These are phyloP conservation scores for Pungitius pungitius DNA, from an alignment of 2,113 vertebrate species.

Conservation along the genomic window DNA sequence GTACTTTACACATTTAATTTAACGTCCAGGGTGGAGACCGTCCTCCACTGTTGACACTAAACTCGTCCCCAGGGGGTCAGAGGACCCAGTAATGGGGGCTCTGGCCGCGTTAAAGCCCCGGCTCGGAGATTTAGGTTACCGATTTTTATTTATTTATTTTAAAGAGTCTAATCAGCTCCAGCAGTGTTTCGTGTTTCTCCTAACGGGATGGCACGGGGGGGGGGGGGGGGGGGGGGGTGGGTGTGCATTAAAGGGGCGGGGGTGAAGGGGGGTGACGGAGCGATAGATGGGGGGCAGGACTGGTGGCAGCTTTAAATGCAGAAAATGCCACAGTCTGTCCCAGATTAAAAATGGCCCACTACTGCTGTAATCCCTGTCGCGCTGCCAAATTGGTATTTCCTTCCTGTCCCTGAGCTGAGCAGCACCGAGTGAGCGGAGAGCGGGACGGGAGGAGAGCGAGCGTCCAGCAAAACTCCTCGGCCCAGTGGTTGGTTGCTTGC, in stretches of 20 bases:
- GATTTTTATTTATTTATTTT: constrained; percentile 63
- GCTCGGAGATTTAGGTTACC: constrained; percentile 62
- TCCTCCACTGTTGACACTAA: constrained; percentile 55
- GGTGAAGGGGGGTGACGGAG: constrained; percentile 43
- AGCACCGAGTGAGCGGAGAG: constrained; percentile 16
- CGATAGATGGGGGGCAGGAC: constrained; percentile 28
- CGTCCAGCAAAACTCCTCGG: constrained; percentile 9
- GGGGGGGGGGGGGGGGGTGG: too few relatives aligned
- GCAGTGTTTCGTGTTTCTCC: constrained; percentile 43
- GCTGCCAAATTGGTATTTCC: constrained; percentile 73
- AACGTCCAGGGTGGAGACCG: constrained; percentile 20
- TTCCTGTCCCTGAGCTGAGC: constrained; percentile 33
- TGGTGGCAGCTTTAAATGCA: constrained; percentile 69
- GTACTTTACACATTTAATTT: constrained; percentile 2
- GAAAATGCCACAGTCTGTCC: constrained; percentile 71
- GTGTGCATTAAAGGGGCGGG: too few relatives aligned
- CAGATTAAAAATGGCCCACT: constrained; percentile 72
- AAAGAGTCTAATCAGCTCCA: constrained; percentile 67
- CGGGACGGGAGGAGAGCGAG: constrained; percentile 12
- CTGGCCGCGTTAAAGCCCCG: constrained; percentile 51
- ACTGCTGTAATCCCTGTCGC: constrained; percentile 69
- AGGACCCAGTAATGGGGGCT: constrained; percentile 59
- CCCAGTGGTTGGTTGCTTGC: neutral
- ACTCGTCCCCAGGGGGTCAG: constrained; percentile 60
- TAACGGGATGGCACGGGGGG: constrained; percentile 20